phyloP scores from a whole-genome alignment of 2,797 vertebrate genomes.

The Danio albolineatus region DNA sequence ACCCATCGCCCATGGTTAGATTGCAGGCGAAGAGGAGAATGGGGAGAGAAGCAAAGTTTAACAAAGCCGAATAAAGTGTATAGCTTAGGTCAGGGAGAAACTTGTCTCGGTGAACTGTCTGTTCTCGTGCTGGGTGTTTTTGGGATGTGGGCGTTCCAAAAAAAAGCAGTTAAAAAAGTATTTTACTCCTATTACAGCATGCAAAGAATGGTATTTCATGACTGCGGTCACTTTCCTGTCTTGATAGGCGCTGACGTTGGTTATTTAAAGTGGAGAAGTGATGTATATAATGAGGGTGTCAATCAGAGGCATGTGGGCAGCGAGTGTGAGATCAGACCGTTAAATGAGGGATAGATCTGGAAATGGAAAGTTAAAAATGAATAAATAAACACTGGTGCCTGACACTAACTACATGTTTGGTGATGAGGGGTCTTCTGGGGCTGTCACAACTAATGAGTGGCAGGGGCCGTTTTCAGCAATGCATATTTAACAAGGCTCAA shows the following conservation, averaged over 20 bases:
- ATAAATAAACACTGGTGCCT: slow-evolving; percentile 61
- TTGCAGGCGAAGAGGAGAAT: slow-evolving; percentile 11
- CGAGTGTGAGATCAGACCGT: slow-evolving; percentile 47
- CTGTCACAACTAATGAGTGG: slow-evolving; percentile 62
- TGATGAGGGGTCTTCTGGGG: slow-evolving; percentile 55
- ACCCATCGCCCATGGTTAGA: slow-evolving; percentile 18
- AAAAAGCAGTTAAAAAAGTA: slow-evolving; percentile 19
- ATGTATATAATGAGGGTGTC: slow-evolving; percentile 50
- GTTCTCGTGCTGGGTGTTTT: slow-evolving; percentile 6
- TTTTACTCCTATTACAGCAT: slow-evolving; percentile 19
- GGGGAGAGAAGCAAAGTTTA: slow-evolving; percentile 4
- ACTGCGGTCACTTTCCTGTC: slow-evolving; percentile 13
- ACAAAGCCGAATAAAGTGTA: background rate
- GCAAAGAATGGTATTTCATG: slow-evolving; percentile 18
- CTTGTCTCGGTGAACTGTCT: background rate
- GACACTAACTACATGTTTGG: slow-evolving; percentile 61
- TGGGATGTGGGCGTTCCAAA: slow-evolving; percentile 11
- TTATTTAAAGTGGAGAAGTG: slow-evolving; percentile 52
- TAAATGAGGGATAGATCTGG: slow-evolving; percentile 46
- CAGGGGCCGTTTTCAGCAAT: slow-evolving; percentile 46
- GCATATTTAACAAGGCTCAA: slow-evolving; percentile 51
- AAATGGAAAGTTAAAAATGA: slow-evolving; percentile 62
- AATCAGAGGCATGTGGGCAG: slow-evolving; percentile 30
- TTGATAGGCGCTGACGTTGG: slow-evolving; percentile 35
- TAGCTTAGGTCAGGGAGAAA: slow-evolving; percentile 2